A percentile compares a stretch with the other conserved stretches of the same genome.
phyloP scores from a whole-genome alignment of 2,888 invertebrate species.

The Troilus luridus region DNA sequence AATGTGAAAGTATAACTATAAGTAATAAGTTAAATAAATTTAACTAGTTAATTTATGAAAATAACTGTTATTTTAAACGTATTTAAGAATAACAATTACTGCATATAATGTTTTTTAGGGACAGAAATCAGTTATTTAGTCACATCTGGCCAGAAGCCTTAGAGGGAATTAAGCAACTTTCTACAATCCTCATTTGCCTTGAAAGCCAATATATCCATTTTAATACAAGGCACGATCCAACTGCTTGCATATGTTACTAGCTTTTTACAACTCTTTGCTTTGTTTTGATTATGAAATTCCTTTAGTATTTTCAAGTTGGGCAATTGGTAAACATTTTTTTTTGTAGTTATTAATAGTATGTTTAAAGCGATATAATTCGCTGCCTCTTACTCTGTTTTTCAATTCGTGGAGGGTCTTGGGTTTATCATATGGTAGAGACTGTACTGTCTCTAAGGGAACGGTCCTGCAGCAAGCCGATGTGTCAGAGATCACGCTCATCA shows the following conservation, averaged over 20 bases:
- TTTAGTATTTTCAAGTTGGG: not conserved
- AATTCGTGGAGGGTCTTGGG: no score
- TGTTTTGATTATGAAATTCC: not conserved
- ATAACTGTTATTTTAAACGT: not conserved
- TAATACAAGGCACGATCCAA: not conserved
- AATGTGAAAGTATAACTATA: no score
- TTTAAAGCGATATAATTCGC: no score
- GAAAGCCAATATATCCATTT: slow-evolving; percentile 30
- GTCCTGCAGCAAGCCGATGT: no score
- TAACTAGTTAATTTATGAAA: no score
- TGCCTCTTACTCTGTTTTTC: no score
- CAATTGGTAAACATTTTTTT: no score
- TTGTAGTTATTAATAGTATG: no score
- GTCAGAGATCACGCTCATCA: no score
- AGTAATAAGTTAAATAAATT: no score
- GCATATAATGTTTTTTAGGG: not conserved
- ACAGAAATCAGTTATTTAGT: slow-evolving; percentile 12
- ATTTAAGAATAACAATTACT: not conserved
- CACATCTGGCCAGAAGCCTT: not conserved
- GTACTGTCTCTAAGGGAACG: no score
- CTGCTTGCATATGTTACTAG: not conserved
- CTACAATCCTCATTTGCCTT: slow-evolving; percentile 29
- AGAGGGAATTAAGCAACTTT: slow-evolving; percentile 11
- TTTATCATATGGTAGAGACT: no score
- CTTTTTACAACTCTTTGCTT: not conserved